Conservation (phyloP, 1,140 invertebrate genomes). For the Luehdorfia chinensis region DNA sequence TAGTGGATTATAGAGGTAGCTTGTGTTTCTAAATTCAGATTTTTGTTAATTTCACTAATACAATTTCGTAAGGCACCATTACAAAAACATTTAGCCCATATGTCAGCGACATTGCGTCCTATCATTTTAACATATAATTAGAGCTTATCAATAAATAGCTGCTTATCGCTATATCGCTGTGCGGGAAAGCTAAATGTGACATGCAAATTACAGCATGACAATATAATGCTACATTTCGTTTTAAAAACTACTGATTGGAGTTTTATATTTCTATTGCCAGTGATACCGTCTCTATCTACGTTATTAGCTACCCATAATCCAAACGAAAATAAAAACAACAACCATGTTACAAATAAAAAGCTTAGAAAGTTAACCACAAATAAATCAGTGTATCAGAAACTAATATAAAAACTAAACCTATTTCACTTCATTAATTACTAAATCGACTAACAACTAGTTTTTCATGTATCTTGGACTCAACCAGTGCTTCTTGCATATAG, state of each 20-base stretch:
- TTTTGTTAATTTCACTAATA: not conserved
- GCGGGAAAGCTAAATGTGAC: constrained; percentile 5
- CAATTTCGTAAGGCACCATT: not conserved
- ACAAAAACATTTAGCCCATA: not conserved
- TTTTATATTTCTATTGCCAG: constrained; percentile 29
- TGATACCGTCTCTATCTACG: constrained; percentile 2
- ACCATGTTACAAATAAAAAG: constrained; percentile 61
- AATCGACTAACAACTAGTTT: constrained; percentile 48
- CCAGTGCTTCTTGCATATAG: constrained; percentile 32
- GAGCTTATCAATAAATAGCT: constrained; percentile 5
- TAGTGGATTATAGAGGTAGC: not conserved
- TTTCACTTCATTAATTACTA: constrained; percentile 46
- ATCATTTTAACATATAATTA: not conserved
- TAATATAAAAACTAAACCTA: constrained; percentile 48
- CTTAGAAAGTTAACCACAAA: constrained; percentile 41
- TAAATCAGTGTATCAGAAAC: constrained; percentile 25
- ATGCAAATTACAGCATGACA: not conserved
- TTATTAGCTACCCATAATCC: constrained; percentile 58
- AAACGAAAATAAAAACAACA: constrained; percentile 50
- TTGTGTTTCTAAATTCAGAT: not conserved
- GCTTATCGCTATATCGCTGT: constrained; percentile 12
- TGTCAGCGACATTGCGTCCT: constrained; percentile 1
- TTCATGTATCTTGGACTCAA: not conserved
- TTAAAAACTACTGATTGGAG: constrained; percentile 2
- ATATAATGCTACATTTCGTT: not conserved